Conservation (phyloP, 2,113 vertebrate species). For the Chelonoidis abingdonii region DNA sequence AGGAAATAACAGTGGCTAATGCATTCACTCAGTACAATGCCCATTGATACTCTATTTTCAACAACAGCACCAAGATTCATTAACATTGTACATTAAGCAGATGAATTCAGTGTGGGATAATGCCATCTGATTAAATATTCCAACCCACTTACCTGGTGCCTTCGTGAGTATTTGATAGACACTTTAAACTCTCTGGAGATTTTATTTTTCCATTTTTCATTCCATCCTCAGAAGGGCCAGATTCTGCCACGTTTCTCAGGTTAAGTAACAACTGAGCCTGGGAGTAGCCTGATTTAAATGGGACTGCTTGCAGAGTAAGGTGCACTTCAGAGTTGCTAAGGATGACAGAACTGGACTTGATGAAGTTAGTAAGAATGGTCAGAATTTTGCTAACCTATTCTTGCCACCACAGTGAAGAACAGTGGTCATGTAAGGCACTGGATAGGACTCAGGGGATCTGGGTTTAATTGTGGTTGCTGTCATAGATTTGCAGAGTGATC, state of each 20-base stretch:
- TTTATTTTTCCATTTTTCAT: background rate
- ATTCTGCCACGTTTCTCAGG: background rate
- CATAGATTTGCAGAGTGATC: background rate
- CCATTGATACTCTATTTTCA: conserved; percentile 50
- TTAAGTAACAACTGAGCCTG: background rate
- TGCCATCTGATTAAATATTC: conserved; percentile 43
- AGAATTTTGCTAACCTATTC: background rate
- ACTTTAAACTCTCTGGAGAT: conserved; percentile 22
- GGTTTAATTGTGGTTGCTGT: background rate
- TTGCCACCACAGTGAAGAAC: background rate
- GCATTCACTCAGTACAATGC: conserved; percentile 46
- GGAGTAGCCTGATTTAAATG: background rate
- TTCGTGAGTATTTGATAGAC: conserved; percentile 43
- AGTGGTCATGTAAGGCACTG: background rate
- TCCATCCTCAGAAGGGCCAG: conserved; percentile 7
- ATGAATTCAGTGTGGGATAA: conserved; percentile 60
- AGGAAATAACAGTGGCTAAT: conserved; percentile 51
- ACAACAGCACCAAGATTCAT: conserved; percentile 30
- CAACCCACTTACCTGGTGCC: conserved; percentile 42
- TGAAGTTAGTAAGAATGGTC: background rate
- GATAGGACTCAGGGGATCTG: background rate
- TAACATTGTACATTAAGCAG: conserved; percentile 44
- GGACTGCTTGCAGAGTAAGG: background rate
- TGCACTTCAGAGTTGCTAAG: background rate
- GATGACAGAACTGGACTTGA: background rate